Evolutionary conservation across 2,888 invertebrate species (phyloP), one percentile per base, ranked within the genome.

Genomic region (Flexamia atlantica): DNA sequence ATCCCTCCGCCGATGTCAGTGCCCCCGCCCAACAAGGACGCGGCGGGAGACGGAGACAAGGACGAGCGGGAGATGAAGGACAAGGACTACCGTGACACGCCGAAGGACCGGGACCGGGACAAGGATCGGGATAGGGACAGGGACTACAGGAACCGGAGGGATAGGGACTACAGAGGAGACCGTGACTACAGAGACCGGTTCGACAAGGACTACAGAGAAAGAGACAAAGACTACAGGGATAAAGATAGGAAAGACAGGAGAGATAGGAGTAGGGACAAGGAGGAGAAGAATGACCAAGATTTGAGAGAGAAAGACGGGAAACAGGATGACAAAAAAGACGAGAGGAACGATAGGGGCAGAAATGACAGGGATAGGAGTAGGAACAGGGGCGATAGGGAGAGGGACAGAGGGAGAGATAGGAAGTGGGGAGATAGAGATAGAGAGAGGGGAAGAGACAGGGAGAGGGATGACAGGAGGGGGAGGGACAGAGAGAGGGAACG

Each of bases 71-170:
- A 84, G 28, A 28, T 40, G 46, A 76, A 79, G n/a, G 82, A 82
- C 76, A 84, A 84, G 20, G 82, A 83, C 40, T 83, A 83, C 86
- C 89, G n/a, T 86, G 84, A 84, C 32, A 76, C 79, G 14, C 83
- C 86, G 17, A 85, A 86, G 36, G 83, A 86, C 76, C 88, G 89
- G 46, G 88, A 88, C 25, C 87, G 89, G 20, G 89, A 88, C 2
- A 87, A 89, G n/a, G 89, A 88, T 4, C 87, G 89, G 2, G 90
- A 89, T 87, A 87, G 89, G 7, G 88, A 88, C 20, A 87, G 87
- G 80, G 89, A 89, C 82, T 87, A 89, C n/a, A 87, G 88, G 28
- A 89, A 88, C 25, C 86, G 88, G 23, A 85, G 87, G 64, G 87
- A 87, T 46, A 87, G 88, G 84, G 90, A 88, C 82, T 84, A 84